Percentiles rank a stretch among this genome's conserved stretches.
Evolutionary conservation across 1,140 invertebrate species (phyloP).

Genomic region (Leguminivora glycinivorella): DNA sequence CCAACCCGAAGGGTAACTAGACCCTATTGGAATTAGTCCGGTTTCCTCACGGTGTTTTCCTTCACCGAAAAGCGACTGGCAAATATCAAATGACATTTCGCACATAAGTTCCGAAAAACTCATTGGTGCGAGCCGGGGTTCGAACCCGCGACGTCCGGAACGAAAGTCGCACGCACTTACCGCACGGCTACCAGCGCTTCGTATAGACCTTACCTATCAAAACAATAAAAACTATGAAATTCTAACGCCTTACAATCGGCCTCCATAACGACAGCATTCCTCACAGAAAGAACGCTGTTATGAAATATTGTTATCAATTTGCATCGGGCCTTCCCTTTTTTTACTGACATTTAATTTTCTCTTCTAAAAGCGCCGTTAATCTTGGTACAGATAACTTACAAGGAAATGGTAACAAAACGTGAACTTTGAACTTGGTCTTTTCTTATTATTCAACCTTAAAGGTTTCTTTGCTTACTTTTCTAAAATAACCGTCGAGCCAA

Average conservation of each 20-base stretch:
- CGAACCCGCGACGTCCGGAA: no score
- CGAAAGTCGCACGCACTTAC: no score
- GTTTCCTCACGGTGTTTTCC: no score
- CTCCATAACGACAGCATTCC: not conserved
- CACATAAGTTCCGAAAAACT: no score
- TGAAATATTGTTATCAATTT: slow-evolving; percentile 29
- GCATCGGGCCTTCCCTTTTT: slow-evolving; percentile 11
- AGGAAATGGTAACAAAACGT: not conserved
- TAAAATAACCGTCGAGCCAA: no score
- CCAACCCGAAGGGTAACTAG: no score
- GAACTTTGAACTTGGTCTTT: not conserved
- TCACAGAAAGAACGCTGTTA: slow-evolving; percentile 21
- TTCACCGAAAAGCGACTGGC: no score
- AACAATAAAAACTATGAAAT: not conserved
- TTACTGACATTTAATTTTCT: slow-evolving; percentile 28
- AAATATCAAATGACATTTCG: no score
- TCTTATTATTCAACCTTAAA: not conserved
- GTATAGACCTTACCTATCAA: no score
- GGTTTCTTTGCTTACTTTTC: not conserved
- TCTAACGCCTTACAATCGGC: not conserved
- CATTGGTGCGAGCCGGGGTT: no score
- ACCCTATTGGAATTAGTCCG: no score
- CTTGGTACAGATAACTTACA: slow-evolving; percentile 11
- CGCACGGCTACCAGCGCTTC: no score
- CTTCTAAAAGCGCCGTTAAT: slow-evolving; percentile 17